Base-by-base conservation (phyloP, 1,140 invertebrate genomes). In the Paraescarpia echinospica region DNA sequence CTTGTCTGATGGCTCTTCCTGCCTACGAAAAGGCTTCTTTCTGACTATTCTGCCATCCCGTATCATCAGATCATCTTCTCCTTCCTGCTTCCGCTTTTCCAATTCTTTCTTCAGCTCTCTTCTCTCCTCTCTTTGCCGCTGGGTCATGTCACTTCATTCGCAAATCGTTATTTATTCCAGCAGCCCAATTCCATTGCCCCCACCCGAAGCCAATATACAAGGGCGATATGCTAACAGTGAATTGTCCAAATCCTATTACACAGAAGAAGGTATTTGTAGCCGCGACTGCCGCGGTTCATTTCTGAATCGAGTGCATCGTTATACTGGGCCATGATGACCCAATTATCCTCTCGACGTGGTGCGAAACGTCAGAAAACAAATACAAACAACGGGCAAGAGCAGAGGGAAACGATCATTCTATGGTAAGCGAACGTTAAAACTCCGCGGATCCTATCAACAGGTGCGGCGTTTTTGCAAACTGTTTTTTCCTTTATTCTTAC, bases 251-350 rank as follows among this genome's bases (percentile, higher is more conserved):
- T 90, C 89, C 8, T 12, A 35, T 22, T 4, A 90, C 14, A 90
- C 33, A 90, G 27, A 34, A 35, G 14, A 9, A 22, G 34, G 34
- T 18, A 6, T 34, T 90, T 34, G 33, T 90, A n/a, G 9, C 89
- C 27, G 35, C 34, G 1, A 90, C 33, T n/a, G 35, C 34, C 33
- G 89, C 14, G 89, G 33, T 90, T 34, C n/a, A 4, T n/a, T 90
- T 34, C 35, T 2, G 89, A 35, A 90, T 35, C 89, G 35, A 4
- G 18, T 18, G 35, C 33, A 18, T 90, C 35, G 89, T 31, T 90
- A 90, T 90, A 90, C 6, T 90, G 89, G 89, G 89, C 14, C 89
- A 35, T 22, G 33, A 35, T 90, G 89, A 90, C 89, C 89, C 89
- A 90, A 90, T 90, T 90, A 34, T 35, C 6, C 18, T 77, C 4